Evolutionary conservation across 2,797 vertebrate species (phyloP).

Genomic region (Peromyscus melanophrys): DNA sequence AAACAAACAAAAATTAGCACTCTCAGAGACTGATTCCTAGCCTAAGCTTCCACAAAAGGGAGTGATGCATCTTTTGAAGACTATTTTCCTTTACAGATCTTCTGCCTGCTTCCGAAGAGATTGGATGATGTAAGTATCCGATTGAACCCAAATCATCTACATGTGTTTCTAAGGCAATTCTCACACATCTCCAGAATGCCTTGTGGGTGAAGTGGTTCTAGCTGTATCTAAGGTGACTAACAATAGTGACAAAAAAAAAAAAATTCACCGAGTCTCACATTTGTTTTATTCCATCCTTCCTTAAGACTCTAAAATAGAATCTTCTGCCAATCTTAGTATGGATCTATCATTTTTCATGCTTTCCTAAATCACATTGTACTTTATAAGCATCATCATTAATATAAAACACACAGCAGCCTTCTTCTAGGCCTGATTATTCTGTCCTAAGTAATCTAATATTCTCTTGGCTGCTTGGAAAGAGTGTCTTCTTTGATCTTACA

Average conservation of each 20-base stretch:
- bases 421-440: background rate
- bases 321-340: background rate
- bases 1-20: background rate
- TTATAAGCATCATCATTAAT: background rate
- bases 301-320: background rate
- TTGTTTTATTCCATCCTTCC: background rate
- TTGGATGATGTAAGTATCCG: background rate
- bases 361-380: background rate
- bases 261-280: background rate
- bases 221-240: background rate
- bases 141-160: background rate
- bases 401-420: background rate
- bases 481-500: background rate
- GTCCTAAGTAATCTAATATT: background rate
- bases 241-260: background rate
- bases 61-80: background rate
- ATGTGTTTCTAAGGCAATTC: background rate
- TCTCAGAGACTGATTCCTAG: background rate
- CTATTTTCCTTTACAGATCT: constrained; percentile 5
- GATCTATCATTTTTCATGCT: background rate
- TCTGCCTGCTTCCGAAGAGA: background rate
- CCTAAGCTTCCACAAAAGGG: background rate
- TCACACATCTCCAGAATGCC: background rate
- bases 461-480: background rate
- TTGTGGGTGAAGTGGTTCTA: background rate